phyloP scores from a whole-genome alignment of 2,113 vertebrate genomes.

The Baryphthengus martii region DNA sequence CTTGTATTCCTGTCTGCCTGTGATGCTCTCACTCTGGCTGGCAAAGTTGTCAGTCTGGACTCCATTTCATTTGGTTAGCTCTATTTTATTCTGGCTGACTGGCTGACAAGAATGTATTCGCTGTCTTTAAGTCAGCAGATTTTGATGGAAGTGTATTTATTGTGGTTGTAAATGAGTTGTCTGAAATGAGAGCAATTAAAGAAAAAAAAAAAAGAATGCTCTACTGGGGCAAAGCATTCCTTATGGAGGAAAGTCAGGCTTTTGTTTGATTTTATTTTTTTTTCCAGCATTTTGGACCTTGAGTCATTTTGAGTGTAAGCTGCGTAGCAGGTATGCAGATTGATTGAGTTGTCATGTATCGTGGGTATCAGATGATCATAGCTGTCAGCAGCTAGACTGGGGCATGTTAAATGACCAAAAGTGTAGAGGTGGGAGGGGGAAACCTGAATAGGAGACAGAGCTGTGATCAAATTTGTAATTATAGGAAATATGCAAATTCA shows the following conservation, averaged over 20 bases:
- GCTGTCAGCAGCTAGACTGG: background rate
- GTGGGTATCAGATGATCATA: background rate
- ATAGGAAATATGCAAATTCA: slow-evolving; percentile 13
- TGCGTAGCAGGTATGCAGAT: background rate
- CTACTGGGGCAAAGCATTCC: background rate
- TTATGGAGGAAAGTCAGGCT: background rate
- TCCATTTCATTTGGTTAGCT: background rate
- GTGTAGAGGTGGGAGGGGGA: too few species aligned
- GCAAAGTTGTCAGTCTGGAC: slow-evolving; percentile 1
- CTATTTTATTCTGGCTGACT: background rate
- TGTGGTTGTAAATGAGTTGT: background rate
- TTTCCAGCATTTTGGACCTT: background rate
- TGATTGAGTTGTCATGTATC: background rate
- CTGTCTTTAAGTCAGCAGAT: background rate
- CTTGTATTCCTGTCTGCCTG: background rate
- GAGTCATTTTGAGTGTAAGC: background rate
- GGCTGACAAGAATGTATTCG: background rate
- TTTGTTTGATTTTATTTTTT: background rate
- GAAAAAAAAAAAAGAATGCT: background rate
- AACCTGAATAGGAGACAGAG: background rate
- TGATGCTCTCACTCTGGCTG: background rate
- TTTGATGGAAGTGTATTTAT: background rate
- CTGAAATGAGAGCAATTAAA: background rate
- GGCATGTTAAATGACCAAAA: background rate
- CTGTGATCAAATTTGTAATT: background rate